Conservation (phyloP, 2,888 invertebrate genomes). For the Caenorhabditis sulstoni region DNA sequence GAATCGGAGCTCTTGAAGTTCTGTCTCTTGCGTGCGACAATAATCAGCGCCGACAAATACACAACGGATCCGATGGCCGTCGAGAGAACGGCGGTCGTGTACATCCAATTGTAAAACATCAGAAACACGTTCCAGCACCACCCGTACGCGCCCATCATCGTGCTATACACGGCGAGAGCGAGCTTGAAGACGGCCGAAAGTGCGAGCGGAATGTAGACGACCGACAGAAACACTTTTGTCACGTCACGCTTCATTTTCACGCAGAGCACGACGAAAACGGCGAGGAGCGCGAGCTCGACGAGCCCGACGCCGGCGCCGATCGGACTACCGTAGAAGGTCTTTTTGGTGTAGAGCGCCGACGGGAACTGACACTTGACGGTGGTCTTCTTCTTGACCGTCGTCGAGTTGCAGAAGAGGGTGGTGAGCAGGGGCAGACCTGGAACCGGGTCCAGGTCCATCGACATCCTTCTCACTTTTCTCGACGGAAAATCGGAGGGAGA, state of each 20-base stretch:
- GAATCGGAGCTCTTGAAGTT: constrained; percentile 33
- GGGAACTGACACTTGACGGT: constrained; percentile 40
- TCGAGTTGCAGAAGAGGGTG: constrained; percentile 46
- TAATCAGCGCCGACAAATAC: constrained; percentile 41
- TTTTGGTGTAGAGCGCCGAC: constrained; percentile 40
- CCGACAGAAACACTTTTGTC: constrained; percentile 37
- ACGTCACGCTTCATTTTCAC: constrained; percentile 58
- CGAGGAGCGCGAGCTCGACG: constrained; percentile 31
- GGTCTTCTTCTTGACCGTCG: constrained; percentile 47
- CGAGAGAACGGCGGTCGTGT: constrained; percentile 34
- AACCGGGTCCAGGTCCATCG: constrained; percentile 55
- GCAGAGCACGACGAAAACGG: constrained; percentile 37
- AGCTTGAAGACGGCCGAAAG: constrained; percentile 54
- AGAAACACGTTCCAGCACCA: constrained; percentile 39
- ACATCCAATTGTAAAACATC: constrained; percentile 53
- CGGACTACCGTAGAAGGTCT: constrained; percentile 44
- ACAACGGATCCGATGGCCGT: constrained; percentile 42
- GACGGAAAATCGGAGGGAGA: constrained; percentile 7
- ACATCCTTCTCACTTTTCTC: constrained; percentile 24
- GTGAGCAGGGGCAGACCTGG: constrained; percentile 56
- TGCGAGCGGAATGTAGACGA: constrained; percentile 52
- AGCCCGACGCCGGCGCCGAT: constrained; percentile 34
- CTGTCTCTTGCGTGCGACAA: constrained; percentile 36
- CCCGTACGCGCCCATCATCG: constrained; percentile 37
- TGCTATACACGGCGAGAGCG: constrained; percentile 38